Base-by-base conservation (phyloP, 2,113 vertebrate genomes). In the Pogonocichla stellata region DNA sequence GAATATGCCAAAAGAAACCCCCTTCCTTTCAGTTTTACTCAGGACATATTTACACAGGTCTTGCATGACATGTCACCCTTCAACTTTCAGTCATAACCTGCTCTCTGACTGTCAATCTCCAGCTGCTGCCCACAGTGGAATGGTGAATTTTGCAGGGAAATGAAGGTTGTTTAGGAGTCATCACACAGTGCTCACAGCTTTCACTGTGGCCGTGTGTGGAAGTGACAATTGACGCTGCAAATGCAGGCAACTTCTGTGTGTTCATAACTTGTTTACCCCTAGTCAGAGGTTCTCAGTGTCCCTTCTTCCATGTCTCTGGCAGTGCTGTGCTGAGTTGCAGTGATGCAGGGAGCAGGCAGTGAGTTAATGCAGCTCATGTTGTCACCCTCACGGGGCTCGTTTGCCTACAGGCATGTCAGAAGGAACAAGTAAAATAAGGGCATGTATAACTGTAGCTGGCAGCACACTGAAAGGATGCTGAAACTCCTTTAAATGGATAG, bases 351-450 rank as follows among this genome's bases (percentile, higher is more conserved):
- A 80, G 9, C 54, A 22, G 78, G 71, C 20, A 3, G 66, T 13
- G 82, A 72, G 88, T 70, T 96, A 93, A 85, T 83, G 79, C 93
- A 95, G 90, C 88, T 94, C 79, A 12, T 91, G 82, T 80, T 91
- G 84, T 79, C 86, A 73, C 54, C 81, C 96, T 92, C 95, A 19
- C 0, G 66, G 96, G 96, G 85, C 93, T 94, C 79, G 22, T 97
- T 96, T 95, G 96, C 93, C 96, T 94, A 86, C 92, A 77, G 95
- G 95, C 90, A 93, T 96, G 88, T 95, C 93, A 96, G 92, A 77
- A 90, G 56, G 91, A 95, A 88, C 87, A 93, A 95, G 90, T 53
- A 88, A 86, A 86, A 69, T 82, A 54, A 91, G 75, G 85, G 34
- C 72, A 82, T 85, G 38, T 79, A 66, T 92, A 93, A 95, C 82